Base-by-base conservation (phyloP, 1,140 invertebrate species). In the Drosophila eugracilis region DNA sequence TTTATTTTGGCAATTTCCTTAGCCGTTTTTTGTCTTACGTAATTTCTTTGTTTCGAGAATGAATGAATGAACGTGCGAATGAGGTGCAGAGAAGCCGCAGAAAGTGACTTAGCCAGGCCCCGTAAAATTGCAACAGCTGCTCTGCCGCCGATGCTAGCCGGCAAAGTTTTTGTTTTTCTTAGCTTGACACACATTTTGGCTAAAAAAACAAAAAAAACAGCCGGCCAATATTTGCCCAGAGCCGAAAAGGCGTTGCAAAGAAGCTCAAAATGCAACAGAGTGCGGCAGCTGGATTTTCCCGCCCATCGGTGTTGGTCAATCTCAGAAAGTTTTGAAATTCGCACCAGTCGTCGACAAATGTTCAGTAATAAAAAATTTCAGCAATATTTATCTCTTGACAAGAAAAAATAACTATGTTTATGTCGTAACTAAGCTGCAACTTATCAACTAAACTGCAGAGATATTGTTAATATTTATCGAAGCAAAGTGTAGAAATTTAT, bases 131-230 rank as follows among this genome's bases (percentile, higher is more conserved):
- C 73, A 83, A 74, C 73, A 81, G 78, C 72, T 73, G 80, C n/a
- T 24, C 72, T 73, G 80, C n/a, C 19, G 45, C 21, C 54, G 63
- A 45, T 71, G 58, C 62, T 53, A 48, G 39, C 53, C 32, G 42
- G 55, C 17, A 24, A 67, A 41, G 72, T 60, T 80, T 65, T 80
- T 80, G 76, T 84, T 80, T 76, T 72, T 72, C 65, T 83, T 63
- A 36, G 60, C 57, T 50, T 85, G 81, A 86, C 80, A 85, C 81
- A 85, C 80, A 59, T 59, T 80, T 80, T 42, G 49, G 50, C 12
- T n/a, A n/a, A n/a, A n/a, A n/a, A n/a, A n/a, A n/a, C n/a, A n/a
- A n/a, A n/a, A n/a, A n/a, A 30, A 26, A 45, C 49, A 63, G 22
- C 36, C 57, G 49, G 71, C 52, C 50, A 85, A 85, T 85, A 86